Base-by-base conservation (phyloP, 2,113 vertebrate genomes). In the Embiotoca jacksoni region DNA sequence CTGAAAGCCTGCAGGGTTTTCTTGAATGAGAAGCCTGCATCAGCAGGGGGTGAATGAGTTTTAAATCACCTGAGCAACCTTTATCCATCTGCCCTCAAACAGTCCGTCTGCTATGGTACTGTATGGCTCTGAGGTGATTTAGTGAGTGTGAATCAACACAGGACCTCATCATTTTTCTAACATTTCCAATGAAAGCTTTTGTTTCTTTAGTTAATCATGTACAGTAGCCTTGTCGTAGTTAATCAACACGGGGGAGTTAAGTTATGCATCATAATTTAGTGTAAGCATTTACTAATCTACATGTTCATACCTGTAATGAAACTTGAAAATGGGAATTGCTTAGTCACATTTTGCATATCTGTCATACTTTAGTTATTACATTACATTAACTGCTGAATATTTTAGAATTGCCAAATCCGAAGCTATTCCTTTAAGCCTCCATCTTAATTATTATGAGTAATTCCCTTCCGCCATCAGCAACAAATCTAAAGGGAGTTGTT, bases 51-150 rank as follows among this genome's bases (percentile, higher is more conserved):
- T 14, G 14, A 85, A 92, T 89, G 75, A 63, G 65, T 81, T 92
- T 89, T 72, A 88, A 92, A 92, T 89, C 72, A 88, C 87, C 75
- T 65, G 70, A 35, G 57, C 59, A 49, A 62, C 71, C 56, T 79
- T 60, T 50, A 70, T 58, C 37, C 47, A 16, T 15, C 54, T 70
- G 62, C 49, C 23, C 32, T 59, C 13, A 39, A 15, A 7, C 7
- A 47, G 14, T 7, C 14, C 67, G 33, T 65, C 55, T 56, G 46
- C n/a, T 9, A 0, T 37, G 41, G 41, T 71, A 36, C 7, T 49
- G 32, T 39, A 47, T 11, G 15, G 35, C 7, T 46, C 10, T 15
- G 50, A 39, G 32, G 64, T 23, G 30, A 50, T 77, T 74, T 74
- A 16, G 23, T 64, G 50, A 78, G 32, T 63, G 1, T 52, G 15